Base-by-base conservation (phyloP, 2,797 vertebrate species). In the Babyrousa celebensis region DNA sequence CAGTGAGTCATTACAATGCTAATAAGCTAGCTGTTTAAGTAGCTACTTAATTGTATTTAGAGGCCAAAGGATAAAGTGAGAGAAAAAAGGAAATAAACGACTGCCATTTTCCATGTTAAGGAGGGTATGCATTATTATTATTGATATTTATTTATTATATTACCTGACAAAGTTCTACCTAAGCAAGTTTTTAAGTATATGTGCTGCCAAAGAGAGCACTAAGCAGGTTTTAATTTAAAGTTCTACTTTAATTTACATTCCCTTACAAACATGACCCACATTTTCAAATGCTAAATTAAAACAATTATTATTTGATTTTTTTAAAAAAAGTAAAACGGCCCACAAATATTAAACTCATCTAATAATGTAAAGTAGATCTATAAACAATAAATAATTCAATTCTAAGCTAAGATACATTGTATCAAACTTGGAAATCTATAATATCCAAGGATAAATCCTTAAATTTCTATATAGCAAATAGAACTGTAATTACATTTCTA, bases 251-350 rank as follows among this genome's bases (percentile, higher is more conserved):
- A 83, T 82, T 92, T 88, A 70, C 27, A 89, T 70, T 91, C 75
- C 58, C 36, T 88, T 74, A 91, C 2, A 94, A 94, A 86, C 15
- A 91, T 70, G 67, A 58, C n/a, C 92, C 10, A 40, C 29, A 87
- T 71, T 95, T 96, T 82, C 67, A 89, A 87, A 60, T 70, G 27
- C 29, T 87, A 86, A 91, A 88, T 63, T 89, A 43, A 90, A 97
- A 94, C 20, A 84, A 23, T 80, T 71, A 94, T 15, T 52, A 74
- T 36, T 60, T 80, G 36, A 79, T 68, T 63, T 58, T 82, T 84
- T 48, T 1, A 2, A 7, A 67, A 93, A 88, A 92, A 71, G 70
- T 18, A 85, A 97, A 96, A 84, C 65, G 48, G 8, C 1, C 36
- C 36, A 92, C 67, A 93, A 93, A 89, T 40, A 58, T 85, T 86